Base-by-base conservation (phyloP, 2,797 vertebrate genomes). In the Dermochelys coriacea region DNA sequence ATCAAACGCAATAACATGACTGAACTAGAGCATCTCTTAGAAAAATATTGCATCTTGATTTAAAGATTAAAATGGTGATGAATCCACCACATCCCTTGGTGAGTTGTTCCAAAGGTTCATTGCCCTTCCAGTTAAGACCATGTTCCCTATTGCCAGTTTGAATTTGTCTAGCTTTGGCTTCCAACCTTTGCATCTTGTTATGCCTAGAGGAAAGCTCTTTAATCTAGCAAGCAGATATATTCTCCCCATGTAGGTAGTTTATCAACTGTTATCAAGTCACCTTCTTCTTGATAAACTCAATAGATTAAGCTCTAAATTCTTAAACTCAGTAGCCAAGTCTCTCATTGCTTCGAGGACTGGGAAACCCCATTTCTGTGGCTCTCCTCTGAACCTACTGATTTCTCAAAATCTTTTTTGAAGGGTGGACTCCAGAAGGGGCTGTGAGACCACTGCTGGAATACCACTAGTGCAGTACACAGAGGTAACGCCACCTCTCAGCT, bases 81-180 rank as follows among this genome's bases (percentile, higher is more conserved):
- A 80, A 96, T 93, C 92, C 91, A 94, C 95, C 87, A 84, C 87
- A 88, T 93, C 93, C 92, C 0, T 0, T 80, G 71, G 87, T 95
- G 94, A 93, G 85, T 95, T 95, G 95, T 96, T 97, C 96, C 91
- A 95, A 86, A 85, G 96, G 93, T 87, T 97, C 94, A 95, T 97
- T 96, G 93, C 90, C 96, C 96, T 94, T 96, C 89, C 96, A 92
- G 87, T 97, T 95, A 93, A 93, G 96, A 92, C 95, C 86, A 95
- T 96, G 92, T 92, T 91, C 80, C 86, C 71, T 96, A 77, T 57
- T 87, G 93, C 88, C 84, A 84, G 80, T 85, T 94, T 82, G 88
- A 93, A 96, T 95, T 93, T 91, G 88, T 94, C 90, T 97, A 78
- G 86, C 94, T 93, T 93, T 96, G 92, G 93, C 92, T 96, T 88